Base-by-base conservation (phyloP, 2,113 vertebrate species). In the Equus przewalskii region DNA sequence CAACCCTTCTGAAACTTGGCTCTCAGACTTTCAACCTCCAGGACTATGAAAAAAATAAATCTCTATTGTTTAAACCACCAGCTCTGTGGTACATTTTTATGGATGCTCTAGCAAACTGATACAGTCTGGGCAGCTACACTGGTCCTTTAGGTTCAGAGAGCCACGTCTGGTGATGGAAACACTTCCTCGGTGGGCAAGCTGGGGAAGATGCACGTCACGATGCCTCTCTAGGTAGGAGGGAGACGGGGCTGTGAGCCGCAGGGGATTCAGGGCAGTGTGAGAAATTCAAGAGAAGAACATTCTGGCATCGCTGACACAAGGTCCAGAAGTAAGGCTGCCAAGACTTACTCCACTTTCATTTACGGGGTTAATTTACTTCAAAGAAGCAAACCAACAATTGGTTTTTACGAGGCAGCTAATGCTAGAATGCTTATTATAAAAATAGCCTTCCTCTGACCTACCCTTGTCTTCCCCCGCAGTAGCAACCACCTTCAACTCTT, bases 181-280 rank as follows among this genome's bases (percentile, higher is more conserved):
- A 62, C 1, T 6, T 14, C 51, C 51, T 4, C 1, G 4, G 5
- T 54, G n/a, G 46, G 7, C 22, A n/a, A 44, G 3, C 14, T 0
- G 0, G 5, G 33, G 5, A 46, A 75, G 65, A 41, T 0, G 2
- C 0, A 2, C 10, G 4, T 5, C 24, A 12, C 1, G 14, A 10
- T 3, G 2, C 12, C 46, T 81, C n/a, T 41, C 0, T 0, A 3
- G 41, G 51, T 3, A 0, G 0, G 9, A 82, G 44, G 24, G 18
- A 1, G 8, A 6, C 13, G 33, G 44, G 41, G 11, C 26, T 46
- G 4, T 0, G 21, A 6, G 7, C 16, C 14, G 44, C 10, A 8
- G 51, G 16, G 51, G 51, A 69, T 65, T 60, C n/a, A 60, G 41
- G 30, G 14, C 6, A 26, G 10, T 6, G 8, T 30, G 26, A 80